A percentile compares a stretch with the other conserved stretches of the same genome.
These are phyloP conservation scores for Oasisia sp. DNA, from an alignment of 2,888 invertebrate genomes.

Conservation along the genomic window DNA sequence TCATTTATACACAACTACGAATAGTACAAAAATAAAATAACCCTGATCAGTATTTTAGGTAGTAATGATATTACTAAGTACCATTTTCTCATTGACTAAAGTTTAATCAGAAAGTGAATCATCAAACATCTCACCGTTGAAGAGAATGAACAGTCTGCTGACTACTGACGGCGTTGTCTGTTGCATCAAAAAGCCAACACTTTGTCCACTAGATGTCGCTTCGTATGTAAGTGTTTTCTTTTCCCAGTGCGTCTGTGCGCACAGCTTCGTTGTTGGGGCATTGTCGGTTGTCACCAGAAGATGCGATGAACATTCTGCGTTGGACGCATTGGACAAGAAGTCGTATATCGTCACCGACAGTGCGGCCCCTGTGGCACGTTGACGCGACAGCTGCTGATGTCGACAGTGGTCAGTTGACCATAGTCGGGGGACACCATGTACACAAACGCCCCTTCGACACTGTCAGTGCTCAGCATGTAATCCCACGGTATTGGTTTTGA, in stretches of 20 bases:
- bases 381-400: not conserved
- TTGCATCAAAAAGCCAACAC: not conserved
- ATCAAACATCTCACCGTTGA: not conserved
- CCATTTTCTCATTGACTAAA: not conserved
- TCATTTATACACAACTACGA: too few relatives aligned
- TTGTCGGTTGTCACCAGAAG: not conserved
- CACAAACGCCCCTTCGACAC: not conserved
- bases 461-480: not conserved
- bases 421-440: not conserved
- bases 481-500: not conserved
- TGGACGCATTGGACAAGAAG: not conserved
- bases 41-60: too few relatives aligned
- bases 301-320: not conserved
- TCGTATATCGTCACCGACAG: slow-evolving; percentile 10
- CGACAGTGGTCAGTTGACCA: not conserved
- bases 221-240: not conserved
- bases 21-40: too few relatives aligned
- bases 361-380: not conserved
- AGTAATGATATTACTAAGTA: not conserved
- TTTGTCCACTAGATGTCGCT: not conserved
- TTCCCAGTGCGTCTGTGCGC: not conserved
- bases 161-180: not conserved
- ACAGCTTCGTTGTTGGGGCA: not conserved
- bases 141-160: not conserved
- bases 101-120: not conserved